Conservation (phyloP, 2,797 vertebrate genomes). For the Chelon auratus region DNA sequence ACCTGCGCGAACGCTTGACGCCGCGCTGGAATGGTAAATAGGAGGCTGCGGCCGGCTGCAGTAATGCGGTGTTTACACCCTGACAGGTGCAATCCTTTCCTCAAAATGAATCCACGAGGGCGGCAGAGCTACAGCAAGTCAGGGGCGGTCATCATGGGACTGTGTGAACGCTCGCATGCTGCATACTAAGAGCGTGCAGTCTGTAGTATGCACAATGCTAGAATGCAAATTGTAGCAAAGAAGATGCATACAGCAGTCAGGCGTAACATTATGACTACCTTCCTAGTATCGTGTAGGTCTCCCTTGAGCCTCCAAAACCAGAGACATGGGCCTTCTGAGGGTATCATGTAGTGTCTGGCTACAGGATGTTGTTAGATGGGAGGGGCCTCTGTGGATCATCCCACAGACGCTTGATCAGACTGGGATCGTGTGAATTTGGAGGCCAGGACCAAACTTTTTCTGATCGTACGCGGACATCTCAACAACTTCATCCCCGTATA, state of each 20-base stretch:
- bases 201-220: background rate
- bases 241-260: too few relatives aligned
- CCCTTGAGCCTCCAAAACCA: too few relatives aligned
- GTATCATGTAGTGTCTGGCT: too few relatives aligned
- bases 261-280: too few relatives aligned
- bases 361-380: too few relatives aligned
- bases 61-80: constrained; percentile 35
- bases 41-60: constrained; percentile 10
- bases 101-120: constrained; percentile 36
- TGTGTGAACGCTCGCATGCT: background rate
- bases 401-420: too few relatives aligned
- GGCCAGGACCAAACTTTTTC: too few relatives aligned
- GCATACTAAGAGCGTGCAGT: constrained; percentile 24
- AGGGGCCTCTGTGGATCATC: too few relatives aligned
- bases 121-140: constrained; percentile 23
- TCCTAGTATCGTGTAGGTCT: too few relatives aligned
- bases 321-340: too few relatives aligned
- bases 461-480: background rate
- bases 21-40: constrained; percentile 16
- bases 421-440: too few relatives aligned
- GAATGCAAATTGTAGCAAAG: constrained; percentile 12
- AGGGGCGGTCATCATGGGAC: constrained; percentile 22
- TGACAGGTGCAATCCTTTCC: constrained; percentile 46
- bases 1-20: constrained; percentile 6
- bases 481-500: background rate